These are phyloP conservation scores for Drosophila subobscura DNA, from an alignment of 1,140 invertebrate genomes.

Conservation along the genomic window DNA sequence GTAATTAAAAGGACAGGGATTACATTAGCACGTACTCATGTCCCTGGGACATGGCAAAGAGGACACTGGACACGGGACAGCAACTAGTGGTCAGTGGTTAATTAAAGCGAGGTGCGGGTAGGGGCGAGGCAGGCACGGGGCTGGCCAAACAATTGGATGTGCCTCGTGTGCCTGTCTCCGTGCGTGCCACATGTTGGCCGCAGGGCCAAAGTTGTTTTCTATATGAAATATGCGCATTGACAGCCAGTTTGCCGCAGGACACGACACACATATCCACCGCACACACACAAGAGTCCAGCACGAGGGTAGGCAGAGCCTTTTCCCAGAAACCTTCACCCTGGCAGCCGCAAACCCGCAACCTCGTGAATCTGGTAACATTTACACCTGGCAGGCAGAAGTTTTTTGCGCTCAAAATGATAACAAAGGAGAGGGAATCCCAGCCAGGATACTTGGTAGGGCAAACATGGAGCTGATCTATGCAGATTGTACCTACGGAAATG, in stretches of 20 bases:
- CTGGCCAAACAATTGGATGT: slow-evolving; percentile 42
- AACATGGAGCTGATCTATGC: too few relatives aligned
- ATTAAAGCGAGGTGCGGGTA: slow-evolving; percentile 54
- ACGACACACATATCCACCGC: slow-evolving; percentile 30
- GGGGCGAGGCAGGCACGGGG: slow-evolving; percentile 1
- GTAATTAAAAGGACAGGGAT: slow-evolving; percentile 76
- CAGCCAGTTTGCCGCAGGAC: slow-evolving; percentile 56
- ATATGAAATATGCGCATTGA: slow-evolving; percentile 64
- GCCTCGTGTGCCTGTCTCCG: slow-evolving; percentile 3
- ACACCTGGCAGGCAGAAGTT: slow-evolving; percentile 16
- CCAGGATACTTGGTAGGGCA: too few relatives aligned
- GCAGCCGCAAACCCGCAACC: slow-evolving; percentile 1
- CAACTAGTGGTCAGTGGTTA: slow-evolving; percentile 75
- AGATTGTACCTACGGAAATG: too few relatives aligned
- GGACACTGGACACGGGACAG: slow-evolving; percentile 27
- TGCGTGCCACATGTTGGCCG: slow-evolving; percentile 2
- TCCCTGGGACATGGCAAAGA: neutral
- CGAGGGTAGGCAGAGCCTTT: slow-evolving; percentile 10
- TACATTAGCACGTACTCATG: slow-evolving; percentile 72
- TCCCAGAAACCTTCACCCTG: too few relatives aligned
- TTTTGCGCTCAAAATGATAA: slow-evolving; percentile 13
- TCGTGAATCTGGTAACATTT: slow-evolving; percentile 30
- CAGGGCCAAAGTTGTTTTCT: slow-evolving; percentile 50
- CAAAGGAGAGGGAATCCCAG: too few relatives aligned
- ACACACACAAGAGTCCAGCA: slow-evolving; percentile 5